Evolutionary conservation across 1,140 invertebrate genomes (phyloP).

Genomic region (Diorhabda elongata): DNA sequence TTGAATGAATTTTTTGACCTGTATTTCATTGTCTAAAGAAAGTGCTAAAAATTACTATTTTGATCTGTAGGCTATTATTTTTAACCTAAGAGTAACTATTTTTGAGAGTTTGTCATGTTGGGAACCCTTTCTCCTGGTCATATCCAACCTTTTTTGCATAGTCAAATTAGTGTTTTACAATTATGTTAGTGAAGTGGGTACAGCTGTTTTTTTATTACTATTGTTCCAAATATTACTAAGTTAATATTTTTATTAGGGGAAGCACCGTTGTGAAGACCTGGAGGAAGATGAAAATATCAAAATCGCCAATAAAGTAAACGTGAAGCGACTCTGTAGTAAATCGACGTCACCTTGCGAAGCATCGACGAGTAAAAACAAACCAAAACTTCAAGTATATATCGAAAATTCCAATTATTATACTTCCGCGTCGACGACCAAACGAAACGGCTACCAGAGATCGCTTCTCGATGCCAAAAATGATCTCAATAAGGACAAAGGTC

Average conservation of each 20-base stretch:
- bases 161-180: too few relatives aligned
- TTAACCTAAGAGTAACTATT: too few relatives aligned
- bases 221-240: too few relatives aligned
- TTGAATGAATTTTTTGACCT: too few relatives aligned
- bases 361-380: slow-evolving; percentile 21
- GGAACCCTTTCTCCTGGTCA: too few relatives aligned
- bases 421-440: neutral
- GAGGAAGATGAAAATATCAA: slow-evolving; percentile 30
- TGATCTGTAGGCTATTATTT: too few relatives aligned
- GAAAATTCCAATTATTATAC: slow-evolving; percentile 1
- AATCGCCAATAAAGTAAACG: slow-evolving; percentile 26
- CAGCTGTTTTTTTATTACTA: too few relatives aligned
- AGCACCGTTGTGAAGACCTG: slow-evolving; percentile 48
- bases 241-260: slow-evolving; percentile 47
- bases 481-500: slow-evolving; percentile 49
- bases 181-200: too few relatives aligned
- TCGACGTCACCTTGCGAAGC: slow-evolving; percentile 16
- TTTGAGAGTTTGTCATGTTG: too few relatives aligned
- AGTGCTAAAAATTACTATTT: too few relatives aligned
- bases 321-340: slow-evolving; percentile 36
- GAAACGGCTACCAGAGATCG: neutral
- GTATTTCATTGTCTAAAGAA: too few relatives aligned
- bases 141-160: too few relatives aligned
- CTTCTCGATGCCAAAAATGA: slow-evolving; percentile 30
- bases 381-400: slow-evolving; percentile 14